phyloP scores from a whole-genome alignment of 2,113 vertebrate genomes.

The Rana temporaria region DNA sequence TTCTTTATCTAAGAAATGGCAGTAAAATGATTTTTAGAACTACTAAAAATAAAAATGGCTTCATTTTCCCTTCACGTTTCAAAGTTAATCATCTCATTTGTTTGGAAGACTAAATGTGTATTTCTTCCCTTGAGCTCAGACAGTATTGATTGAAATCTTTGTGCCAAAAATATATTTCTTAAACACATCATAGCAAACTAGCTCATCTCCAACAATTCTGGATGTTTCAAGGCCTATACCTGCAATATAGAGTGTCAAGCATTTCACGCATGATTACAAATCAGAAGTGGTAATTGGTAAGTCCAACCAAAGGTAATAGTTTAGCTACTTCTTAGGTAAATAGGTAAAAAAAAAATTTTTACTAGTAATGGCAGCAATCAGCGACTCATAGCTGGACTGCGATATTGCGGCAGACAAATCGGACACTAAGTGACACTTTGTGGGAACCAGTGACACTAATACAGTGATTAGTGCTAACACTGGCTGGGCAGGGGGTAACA shows the following conservation, averaged over 20 bases:
- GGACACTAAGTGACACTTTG: too few relatives aligned
- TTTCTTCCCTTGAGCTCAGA: constrained; percentile 46
- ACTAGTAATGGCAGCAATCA: too few relatives aligned
- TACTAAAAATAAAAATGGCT: constrained; percentile 69
- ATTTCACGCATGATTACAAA: too few relatives aligned
- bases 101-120: constrained; percentile 52
- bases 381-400: too few relatives aligned
- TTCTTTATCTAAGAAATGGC: constrained; percentile 59
- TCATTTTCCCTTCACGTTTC: constrained; percentile 61
- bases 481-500: too few relatives aligned
- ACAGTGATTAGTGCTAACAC: too few relatives aligned
- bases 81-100: constrained; percentile 67
- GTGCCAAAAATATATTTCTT: constrained; percentile 55
- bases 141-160: constrained; percentile 55
- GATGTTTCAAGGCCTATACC: constrained; percentile 12
- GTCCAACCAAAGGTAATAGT: too few relatives aligned
- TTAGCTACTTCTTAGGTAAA: too few relatives aligned
- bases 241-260: not conserved
- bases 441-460: too few relatives aligned
- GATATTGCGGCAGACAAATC: too few relatives aligned
- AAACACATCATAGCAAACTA: constrained; percentile 21
- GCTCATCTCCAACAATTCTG: constrained; percentile 12
- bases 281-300: too few relatives aligned
- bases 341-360: too few relatives aligned
- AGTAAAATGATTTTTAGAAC: constrained; percentile 65